Percentiles rank a stretch among this genome's conserved stretches.
Evolutionary conservation across 1,140 invertebrate genomes (phyloP).

Genomic region (Drosophila pandora): DNA sequence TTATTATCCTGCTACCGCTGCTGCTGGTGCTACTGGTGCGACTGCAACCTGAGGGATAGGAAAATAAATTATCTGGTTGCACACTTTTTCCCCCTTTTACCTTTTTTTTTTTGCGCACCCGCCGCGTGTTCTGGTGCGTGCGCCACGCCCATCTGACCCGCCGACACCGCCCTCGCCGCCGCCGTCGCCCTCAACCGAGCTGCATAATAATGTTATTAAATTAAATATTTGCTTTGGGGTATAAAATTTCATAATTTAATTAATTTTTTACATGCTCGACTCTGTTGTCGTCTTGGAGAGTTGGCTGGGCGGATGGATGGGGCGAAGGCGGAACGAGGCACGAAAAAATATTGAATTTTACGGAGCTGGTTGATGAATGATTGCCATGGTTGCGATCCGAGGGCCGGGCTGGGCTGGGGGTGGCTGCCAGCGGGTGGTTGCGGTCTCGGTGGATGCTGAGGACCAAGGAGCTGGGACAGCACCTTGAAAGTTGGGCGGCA

Average conservation of each 20-base stretch:
- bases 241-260: slow-evolving; percentile 81
- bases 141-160: slow-evolving; percentile 56
- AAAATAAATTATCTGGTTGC: slow-evolving; percentile 54
- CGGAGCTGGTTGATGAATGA: slow-evolving; percentile 72
- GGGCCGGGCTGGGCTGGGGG: slow-evolving; percentile 32
- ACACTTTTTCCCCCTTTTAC: slow-evolving; percentile 45
- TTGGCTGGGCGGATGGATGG: background rate
- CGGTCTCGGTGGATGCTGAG: slow-evolving; percentile 13
- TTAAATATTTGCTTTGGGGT: slow-evolving; percentile 80
- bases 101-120: background rate
- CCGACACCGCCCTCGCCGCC: slow-evolving; percentile 2
- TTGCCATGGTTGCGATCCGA: slow-evolving; percentile 66
- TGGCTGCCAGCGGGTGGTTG: background rate
- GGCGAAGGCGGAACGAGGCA: slow-evolving; percentile 5
- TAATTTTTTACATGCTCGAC: slow-evolving; percentile 66
- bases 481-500: background rate
- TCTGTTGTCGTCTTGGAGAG: slow-evolving; percentile 49
- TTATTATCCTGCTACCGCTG: slow-evolving; percentile 63
- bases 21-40: background rate
- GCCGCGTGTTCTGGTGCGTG: slow-evolving; percentile 71
- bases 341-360: slow-evolving; percentile 76
- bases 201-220: slow-evolving; percentile 81
- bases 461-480: background rate
- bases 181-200: slow-evolving; percentile 10
- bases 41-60: slow-evolving; percentile 67